Percentiles rank a stretch among this genome's conserved stretches.
Conservation (phyloP, 2,797 vertebrate species). For the Onychomys arenicola region DNA sequence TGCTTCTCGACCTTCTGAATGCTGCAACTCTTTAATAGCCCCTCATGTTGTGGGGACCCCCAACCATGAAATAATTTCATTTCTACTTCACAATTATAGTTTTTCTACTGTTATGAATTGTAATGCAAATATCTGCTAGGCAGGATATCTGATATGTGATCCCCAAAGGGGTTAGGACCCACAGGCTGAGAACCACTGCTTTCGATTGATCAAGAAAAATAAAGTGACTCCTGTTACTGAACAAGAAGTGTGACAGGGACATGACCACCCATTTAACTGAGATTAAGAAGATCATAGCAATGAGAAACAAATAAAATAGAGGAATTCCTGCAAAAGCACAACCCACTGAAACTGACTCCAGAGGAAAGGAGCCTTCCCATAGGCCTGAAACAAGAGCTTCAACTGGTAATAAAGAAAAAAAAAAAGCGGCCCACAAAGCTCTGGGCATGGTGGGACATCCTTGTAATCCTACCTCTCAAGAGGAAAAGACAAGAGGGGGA, state of each 20-base stretch:
- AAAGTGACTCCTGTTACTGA: neutral
- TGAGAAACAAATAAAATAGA: neutral
- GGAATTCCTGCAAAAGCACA: constrained; percentile 26
- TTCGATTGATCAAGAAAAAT: neutral
- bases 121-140: neutral
- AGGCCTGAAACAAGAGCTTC: neutral
- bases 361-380: neutral
- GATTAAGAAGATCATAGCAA: neutral
- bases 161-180: neutral
- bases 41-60: neutral
- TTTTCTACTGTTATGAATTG: neutral
- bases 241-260: neutral
- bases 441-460: neutral
- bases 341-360: neutral
- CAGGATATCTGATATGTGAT: neutral
- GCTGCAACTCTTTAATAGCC: too few species aligned
- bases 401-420: neutral
- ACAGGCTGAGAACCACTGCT: neutral
- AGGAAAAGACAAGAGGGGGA: neutral
- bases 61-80: neutral
- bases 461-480: neutral
- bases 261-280: neutral
- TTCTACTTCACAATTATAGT: neutral
- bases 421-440: neutral
- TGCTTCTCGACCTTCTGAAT: neutral